These are phyloP conservation scores for Isoperla grammatica DNA, from an alignment of 2,888 invertebrate species.

Conservation along the genomic window DNA sequence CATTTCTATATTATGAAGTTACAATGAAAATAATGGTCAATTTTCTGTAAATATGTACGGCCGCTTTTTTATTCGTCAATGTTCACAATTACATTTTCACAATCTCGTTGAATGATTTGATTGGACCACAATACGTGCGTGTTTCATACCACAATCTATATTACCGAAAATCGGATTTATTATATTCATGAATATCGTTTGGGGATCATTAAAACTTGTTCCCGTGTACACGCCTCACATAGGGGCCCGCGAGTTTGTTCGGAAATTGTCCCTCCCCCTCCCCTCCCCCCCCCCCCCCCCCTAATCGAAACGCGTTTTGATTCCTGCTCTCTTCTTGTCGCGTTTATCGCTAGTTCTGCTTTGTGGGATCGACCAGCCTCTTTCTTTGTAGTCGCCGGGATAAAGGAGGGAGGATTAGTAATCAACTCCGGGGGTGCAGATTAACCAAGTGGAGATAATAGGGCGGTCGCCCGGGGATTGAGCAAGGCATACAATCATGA, in stretches of 20 bases:
- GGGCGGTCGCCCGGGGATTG: slow-evolving; percentile 2
- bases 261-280: not conserved
- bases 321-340: not conserved
- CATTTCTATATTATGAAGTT: no score
- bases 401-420: slow-evolving; percentile 16
- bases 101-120: no score
- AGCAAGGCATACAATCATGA: not conserved
- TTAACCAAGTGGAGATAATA: slow-evolving; percentile 18
- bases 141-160: no score
- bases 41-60: no score
- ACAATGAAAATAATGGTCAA: no score
- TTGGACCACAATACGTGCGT: no score
- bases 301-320: not conserved
- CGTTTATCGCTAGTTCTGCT: slow-evolving; percentile 14
- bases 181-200: slow-evolving; percentile 22
- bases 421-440: not conserved
- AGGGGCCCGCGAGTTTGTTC: not conserved
- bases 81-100: no score
- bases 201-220: slow-evolving; percentile 3
- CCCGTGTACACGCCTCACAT: no score
- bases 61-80: no score
- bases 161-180: slow-evolving; percentile 21
- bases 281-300: not conserved
- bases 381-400: slow-evolving; percentile 4
- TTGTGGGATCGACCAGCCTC: not conserved